A percentile compares a stretch with the other conserved stretches of the same genome.
Evolutionary conservation across 2,113 vertebrate genomes (phyloP).

Genomic region (Notarius lentiginosus): DNA sequence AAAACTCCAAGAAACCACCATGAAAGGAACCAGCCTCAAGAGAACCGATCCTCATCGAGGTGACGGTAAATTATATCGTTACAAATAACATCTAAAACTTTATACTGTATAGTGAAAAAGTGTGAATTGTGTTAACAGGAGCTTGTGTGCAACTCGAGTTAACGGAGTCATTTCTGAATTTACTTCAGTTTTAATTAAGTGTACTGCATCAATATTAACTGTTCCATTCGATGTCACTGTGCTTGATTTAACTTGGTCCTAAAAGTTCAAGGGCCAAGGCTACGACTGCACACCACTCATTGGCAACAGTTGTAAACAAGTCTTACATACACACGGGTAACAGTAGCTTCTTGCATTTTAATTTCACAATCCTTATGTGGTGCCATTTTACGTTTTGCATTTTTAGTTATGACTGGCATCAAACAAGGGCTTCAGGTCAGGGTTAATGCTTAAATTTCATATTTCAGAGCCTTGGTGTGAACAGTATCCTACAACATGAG

Average conservation of each 20-base stretch:
- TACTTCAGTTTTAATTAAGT: background rate
- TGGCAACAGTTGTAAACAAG: background rate
- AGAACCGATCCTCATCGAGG: background rate
- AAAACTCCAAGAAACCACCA: background rate
- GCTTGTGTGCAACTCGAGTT: too few relatives aligned
- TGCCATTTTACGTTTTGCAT: background rate
- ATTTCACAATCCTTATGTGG: background rate
- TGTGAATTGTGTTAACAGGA: too few relatives aligned
- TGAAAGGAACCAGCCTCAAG: background rate
- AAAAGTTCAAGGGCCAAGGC: background rate
- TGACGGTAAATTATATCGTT: too few relatives aligned
- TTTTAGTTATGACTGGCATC: background rate
- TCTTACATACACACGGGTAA: background rate
- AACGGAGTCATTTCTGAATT: too few relatives aligned
- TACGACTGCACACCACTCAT: background rate
- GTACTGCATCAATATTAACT: too few relatives aligned
- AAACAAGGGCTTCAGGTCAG: background rate
- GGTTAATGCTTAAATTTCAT: constrained; percentile 3
- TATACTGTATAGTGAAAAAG: background rate
- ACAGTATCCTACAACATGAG: background rate
- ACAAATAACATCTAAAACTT: background rate
- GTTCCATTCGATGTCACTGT: too few relatives aligned
- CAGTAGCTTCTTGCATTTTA: background rate
- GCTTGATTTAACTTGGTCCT: background rate
- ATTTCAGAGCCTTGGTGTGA: background rate